Percentiles rank a stretch among this genome's conserved stretches.
These are phyloP conservation scores for Limosa lapponica DNA, from an alignment of 2,797 vertebrate genomes.

Conservation along the genomic window DNA sequence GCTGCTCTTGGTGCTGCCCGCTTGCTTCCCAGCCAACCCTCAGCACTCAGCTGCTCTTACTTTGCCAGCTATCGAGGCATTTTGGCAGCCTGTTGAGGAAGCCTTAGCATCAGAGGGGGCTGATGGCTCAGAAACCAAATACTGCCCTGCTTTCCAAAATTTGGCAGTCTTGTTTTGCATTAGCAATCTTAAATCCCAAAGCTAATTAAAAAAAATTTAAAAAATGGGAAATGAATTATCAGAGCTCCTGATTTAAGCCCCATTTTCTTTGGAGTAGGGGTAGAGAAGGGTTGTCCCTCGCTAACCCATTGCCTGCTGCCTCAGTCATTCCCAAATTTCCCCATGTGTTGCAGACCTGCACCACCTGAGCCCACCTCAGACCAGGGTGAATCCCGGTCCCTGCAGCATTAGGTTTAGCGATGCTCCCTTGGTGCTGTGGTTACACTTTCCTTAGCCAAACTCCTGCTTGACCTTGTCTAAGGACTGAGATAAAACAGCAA, in stretches of 20 bases:
- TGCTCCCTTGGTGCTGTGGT: background rate
- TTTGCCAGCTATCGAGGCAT: background rate
- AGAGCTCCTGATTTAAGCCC: background rate
- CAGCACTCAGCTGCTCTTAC: accelerated
- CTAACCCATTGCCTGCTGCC: background rate
- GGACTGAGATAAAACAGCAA: background rate
- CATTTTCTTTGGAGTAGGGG: background rate
- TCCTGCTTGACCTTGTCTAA: background rate
- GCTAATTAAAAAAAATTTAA: background rate
- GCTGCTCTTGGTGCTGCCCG: background rate
- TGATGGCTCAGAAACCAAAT: background rate
- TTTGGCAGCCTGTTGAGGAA: accelerated
- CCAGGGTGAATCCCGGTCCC: accelerated
- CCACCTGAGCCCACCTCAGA: background rate
- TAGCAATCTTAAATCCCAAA: background rate
- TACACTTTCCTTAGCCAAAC: background rate
- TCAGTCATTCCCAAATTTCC: background rate
- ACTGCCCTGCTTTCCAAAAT: background rate
- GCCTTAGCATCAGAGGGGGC: background rate
- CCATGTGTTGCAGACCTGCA: background rate
- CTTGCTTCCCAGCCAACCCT: accelerated
- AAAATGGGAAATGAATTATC: background rate
- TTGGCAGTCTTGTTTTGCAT: background rate
- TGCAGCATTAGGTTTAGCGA: background rate
- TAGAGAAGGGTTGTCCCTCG: background rate